Evolutionary conservation across 2,113 vertebrate genomes (phyloP).

Genomic region (Erythrolamprus reginae): DNA sequence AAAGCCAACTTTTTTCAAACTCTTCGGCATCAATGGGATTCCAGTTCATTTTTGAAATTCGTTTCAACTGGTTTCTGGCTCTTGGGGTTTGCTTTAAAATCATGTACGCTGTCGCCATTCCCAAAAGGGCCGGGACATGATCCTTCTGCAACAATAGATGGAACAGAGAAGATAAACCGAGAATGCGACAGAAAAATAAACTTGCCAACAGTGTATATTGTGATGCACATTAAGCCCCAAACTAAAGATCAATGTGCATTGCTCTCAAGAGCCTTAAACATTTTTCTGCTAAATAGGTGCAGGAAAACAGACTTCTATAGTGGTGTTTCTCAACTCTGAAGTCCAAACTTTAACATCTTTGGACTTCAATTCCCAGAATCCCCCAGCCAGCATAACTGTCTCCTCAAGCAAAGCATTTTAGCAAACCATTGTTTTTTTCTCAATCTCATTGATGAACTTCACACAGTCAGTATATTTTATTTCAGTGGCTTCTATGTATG

Average conservation of each 20-base stretch:
- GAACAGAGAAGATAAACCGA: neutral
- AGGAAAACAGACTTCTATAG: neutral
- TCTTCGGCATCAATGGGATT: conserved; percentile 91
- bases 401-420: neutral
- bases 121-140: conserved; percentile 89
- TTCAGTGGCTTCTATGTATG: neutral
- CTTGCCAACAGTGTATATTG: neutral
- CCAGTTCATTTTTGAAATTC: conserved; percentile 96
- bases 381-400: neutral
- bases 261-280: neutral
- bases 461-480: neutral
- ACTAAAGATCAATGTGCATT: neutral
- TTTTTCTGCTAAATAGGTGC: neutral
- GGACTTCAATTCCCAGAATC: neutral
- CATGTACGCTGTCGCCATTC: conserved; percentile 96
- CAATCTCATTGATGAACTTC: neutral
- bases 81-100: conserved; percentile 92
- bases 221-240: neutral
- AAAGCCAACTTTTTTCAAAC: conserved; percentile 96
- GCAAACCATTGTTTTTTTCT: neutral
- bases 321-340: neutral
- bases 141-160: conserved; percentile 77
- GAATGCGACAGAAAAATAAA: neutral
- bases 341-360: neutral
- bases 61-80: conserved; percentile 93